Evolutionary conservation across 2,797 vertebrate genomes (phyloP), one percentile per base, ranked within the genome.

Genomic region (Cirrhinus molitorella): DNA sequence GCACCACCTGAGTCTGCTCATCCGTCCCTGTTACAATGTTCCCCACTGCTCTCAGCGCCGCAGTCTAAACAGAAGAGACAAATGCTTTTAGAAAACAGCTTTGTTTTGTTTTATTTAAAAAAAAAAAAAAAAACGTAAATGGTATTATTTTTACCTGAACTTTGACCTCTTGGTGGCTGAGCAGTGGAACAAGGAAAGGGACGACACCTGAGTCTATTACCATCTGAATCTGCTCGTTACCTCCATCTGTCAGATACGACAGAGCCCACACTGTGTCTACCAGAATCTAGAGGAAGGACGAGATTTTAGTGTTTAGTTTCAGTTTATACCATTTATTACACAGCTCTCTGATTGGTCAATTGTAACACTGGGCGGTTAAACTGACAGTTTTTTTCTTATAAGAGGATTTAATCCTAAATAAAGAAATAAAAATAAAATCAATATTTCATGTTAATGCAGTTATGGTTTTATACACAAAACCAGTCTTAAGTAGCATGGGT

Each of bases 171-270:
- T 99, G 97, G 86, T 99, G 97, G 92, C 98, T 99, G 91, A 99
- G 96, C 89, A 99, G 97, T 83, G 98, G 98, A 88, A 99, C 98
- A 85, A 99, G 96, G 94, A 96, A 98, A 51, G 97, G 98, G 87
- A 99, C 98, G 63, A 99, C 98, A 85, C 98, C 98, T 10, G 98
- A 99, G 92, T 99, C 98, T 82, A 99, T 99, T 87, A 99, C 98
- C 98, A 99, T 99, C 91, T 99, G 98, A 94, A 99, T 99, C 92
- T 99, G 98, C 83, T 99, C 98, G 45, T 99, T 99, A 68, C 98
- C 98, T 45, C 98, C 98, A 2, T 99, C 98, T 88, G 98, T 99
- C 93, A 99, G 94, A 91, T 99, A 99, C 43, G 98, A 99, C 89
- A 99, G 93, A 89, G 98, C 98, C 98, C 98, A 99, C 90, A 99